A percentile compares a stretch with the other conserved stretches of the same genome.
Conservation (phyloP, 1,140 invertebrate genomes). For the Bombus pascuorum region DNA sequence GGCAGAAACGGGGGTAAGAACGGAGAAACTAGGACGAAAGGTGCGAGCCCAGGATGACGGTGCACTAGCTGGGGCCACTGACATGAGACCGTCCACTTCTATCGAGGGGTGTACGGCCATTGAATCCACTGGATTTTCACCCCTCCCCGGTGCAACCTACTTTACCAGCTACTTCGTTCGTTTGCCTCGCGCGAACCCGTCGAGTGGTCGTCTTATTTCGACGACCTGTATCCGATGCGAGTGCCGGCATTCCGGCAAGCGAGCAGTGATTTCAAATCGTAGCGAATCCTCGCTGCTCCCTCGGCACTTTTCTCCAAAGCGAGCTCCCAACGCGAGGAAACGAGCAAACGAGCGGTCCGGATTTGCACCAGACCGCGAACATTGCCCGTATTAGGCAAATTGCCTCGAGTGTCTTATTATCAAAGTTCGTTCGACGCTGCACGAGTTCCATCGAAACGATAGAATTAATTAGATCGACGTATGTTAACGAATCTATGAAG, state of each 20-base stretch:
- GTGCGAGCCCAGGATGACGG: conserved; percentile 69
- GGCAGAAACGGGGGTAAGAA: conserved; percentile 48
- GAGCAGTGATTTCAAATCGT: conserved; percentile 2
- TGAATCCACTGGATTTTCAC: conserved; percentile 62
- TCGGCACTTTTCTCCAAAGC: not conserved
- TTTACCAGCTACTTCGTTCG: conserved; percentile 66
- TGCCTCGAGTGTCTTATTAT: not conserved
- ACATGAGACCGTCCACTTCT: conserved; percentile 70
- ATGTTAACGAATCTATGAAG: too few relatives aligned
- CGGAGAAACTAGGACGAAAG: conserved; percentile 70
- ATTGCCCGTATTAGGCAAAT: too few relatives aligned
- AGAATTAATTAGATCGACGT: not conserved
- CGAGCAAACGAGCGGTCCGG: too few relatives aligned
- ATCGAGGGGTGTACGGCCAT: conserved; percentile 51
- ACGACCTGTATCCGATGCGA: conserved; percentile 26
- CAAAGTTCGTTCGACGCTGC: not conserved
- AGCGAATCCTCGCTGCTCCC: not conserved
- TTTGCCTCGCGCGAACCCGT: conserved; percentile 24
- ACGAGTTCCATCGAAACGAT: too few relatives aligned
- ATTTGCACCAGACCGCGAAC: too few relatives aligned
- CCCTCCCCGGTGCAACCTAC: conserved; percentile 65
- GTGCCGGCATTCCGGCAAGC: not conserved
- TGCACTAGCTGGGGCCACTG: conserved; percentile 72
- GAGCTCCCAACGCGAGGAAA: too few relatives aligned
- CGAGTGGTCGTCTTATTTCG: conserved; percentile 50